phyloP scores from a whole-genome alignment of 2,113 vertebrate genomes.

The Physeter macrocephalus region DNA sequence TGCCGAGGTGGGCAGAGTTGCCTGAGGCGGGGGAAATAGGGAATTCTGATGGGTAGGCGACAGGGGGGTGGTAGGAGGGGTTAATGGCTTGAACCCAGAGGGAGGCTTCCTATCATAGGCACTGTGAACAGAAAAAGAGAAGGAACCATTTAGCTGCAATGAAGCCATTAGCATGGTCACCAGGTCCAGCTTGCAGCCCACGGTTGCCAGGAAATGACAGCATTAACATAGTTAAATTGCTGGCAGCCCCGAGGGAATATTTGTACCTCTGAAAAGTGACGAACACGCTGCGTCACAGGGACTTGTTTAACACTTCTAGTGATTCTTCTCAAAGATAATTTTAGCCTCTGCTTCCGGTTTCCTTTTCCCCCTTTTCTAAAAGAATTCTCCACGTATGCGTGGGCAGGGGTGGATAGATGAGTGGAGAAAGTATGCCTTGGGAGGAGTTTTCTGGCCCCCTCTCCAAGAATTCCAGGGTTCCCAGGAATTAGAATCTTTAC shows the following conservation, averaged over 20 bases:
- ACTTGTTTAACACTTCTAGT: conserved; percentile 67
- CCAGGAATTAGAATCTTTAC: conserved; percentile 11
- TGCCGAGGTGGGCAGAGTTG: conserved; percentile 74
- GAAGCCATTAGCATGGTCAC: background rate
- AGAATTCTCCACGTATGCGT: conserved; percentile 12
- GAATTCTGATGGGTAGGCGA: conserved; percentile 84
- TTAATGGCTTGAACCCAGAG: conserved; percentile 94
- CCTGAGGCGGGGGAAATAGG: conserved; percentile 71
- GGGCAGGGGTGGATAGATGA: background rate
- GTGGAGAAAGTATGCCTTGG: background rate
- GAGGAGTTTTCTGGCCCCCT: background rate
- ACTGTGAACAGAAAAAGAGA: conserved; percentile 81
- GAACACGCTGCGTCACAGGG: conserved; percentile 37
- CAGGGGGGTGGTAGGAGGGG: conserved; percentile 89
- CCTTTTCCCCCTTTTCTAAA: conserved; percentile 49
- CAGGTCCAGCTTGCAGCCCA: conserved; percentile 42
- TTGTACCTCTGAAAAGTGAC: conserved; percentile 32
- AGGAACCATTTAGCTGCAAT: background rate
- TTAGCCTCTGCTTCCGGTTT: conserved; percentile 73
- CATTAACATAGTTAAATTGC: conserved; percentile 46
- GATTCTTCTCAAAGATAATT: conserved; percentile 77
- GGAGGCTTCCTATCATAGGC: conserved; percentile 95
- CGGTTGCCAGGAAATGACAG: conserved; percentile 69
- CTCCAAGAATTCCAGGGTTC: conserved; percentile 14
- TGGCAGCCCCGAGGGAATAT: conserved; percentile 62